Percentiles rank a stretch among this genome's conserved stretches.
phyloP scores from a whole-genome alignment of 2,888 invertebrate genomes.

The Leptopterna dolabrata region DNA sequence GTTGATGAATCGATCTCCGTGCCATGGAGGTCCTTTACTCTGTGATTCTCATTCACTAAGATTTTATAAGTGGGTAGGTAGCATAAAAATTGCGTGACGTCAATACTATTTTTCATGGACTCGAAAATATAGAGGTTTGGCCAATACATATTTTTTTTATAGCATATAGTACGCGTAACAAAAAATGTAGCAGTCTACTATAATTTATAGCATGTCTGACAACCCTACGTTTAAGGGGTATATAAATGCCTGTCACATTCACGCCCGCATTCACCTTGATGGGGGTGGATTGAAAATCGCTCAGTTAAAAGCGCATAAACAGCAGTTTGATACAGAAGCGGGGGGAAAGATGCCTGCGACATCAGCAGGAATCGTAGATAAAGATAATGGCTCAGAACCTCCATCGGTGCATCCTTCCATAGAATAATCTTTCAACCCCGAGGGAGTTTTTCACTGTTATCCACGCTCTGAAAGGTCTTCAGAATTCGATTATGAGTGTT shows the following conservation, averaged over 20 bases:
- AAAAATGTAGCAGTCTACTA: too few relatives aligned
- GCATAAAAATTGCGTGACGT: too few relatives aligned
- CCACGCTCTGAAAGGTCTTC: slow-evolving; percentile 16
- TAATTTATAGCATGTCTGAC: too few relatives aligned
- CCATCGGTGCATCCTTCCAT: neutral
- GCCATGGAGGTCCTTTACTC: too few relatives aligned
- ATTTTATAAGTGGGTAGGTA: too few relatives aligned
- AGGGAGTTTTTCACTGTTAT: slow-evolving; percentile 2
- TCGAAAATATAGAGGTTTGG: too few relatives aligned
- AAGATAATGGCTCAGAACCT: neutral
- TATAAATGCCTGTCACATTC: neutral
- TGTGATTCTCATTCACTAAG: too few relatives aligned
- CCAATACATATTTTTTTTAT: too few relatives aligned
- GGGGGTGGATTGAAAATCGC: neutral
- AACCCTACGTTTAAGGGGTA: neutral
- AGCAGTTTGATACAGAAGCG: neutral
- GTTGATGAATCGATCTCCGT: too few relatives aligned
- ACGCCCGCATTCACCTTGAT: neutral
- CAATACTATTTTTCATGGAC: too few relatives aligned
- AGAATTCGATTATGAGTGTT: slow-evolving; percentile 39
- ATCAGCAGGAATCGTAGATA: neutral
- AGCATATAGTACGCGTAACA: too few relatives aligned
- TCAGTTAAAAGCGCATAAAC: neutral
- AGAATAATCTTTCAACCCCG: neutral
- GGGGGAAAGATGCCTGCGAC: neutral